These are phyloP conservation scores for Halocaridina rubra DNA, from an alignment of 2,888 invertebrate species.

Conservation along the genomic window DNA sequence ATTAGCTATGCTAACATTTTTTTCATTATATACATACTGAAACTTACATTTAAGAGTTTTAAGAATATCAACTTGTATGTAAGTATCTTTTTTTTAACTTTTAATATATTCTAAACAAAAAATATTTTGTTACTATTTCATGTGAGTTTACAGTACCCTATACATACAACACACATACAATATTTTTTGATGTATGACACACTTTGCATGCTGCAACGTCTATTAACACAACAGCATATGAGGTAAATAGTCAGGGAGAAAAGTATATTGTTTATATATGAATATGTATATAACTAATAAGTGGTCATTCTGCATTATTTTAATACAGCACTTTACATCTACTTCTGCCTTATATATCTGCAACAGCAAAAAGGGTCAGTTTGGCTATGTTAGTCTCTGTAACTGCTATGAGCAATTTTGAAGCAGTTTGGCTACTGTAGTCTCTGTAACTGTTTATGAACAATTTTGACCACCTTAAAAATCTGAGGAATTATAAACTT, in stretches of 20 bases:
- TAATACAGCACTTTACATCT: background rate
- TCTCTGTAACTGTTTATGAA: no score
- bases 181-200: slow-evolving; percentile 53
- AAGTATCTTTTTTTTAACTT: background rate
- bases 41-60: slow-evolving; percentile 38
- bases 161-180: slow-evolving; percentile 43
- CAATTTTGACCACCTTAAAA: no score
- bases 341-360: background rate
- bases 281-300: background rate
- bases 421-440: no score
- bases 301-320: background rate
- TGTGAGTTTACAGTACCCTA: slow-evolving; percentile 44
- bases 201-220: slow-evolving; percentile 50
- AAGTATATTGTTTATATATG: slow-evolving; percentile 31
- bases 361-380: background rate
- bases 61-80: slow-evolving; percentile 22
- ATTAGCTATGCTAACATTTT: slow-evolving; percentile 30
- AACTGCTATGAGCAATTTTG: no score
- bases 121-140: background rate
- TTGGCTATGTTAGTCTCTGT: background rate
- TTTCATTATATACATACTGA: slow-evolving; percentile 44
- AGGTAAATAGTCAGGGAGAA: slow-evolving; percentile 52
- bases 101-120: no score
- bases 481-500: no score
- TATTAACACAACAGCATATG: slow-evolving; percentile 51